Percentiles rank a stretch among this genome's conserved stretches.
Evolutionary conservation across 2,797 vertebrate species (phyloP).

Genomic region (Crenuchus spilurus): DNA sequence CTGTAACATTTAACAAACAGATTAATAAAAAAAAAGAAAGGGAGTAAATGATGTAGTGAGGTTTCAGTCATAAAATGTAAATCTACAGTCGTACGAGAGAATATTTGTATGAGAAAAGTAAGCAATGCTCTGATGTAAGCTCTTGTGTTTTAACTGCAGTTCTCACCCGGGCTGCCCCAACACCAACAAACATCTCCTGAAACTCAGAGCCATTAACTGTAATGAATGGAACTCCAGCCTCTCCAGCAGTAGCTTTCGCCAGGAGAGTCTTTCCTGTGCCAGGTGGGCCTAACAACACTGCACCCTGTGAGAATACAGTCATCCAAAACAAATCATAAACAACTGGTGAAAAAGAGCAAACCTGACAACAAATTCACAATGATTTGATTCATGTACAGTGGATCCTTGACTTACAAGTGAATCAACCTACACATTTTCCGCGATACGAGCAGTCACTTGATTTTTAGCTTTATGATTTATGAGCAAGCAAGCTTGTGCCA

Average conservation of each 20-base stretch:
- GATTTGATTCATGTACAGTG: neutral
- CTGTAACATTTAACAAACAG: constrained; percentile 58
- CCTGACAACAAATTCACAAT: neutral
- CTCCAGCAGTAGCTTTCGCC: constrained; percentile 48
- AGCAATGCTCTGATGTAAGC: neutral
- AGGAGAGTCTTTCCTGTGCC: constrained; percentile 52
- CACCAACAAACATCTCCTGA: constrained; percentile 87
- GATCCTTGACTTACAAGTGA: no score
- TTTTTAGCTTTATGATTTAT: no score
- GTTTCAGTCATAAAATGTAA: no score
- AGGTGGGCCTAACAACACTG: constrained; percentile 35
- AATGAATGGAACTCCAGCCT: constrained; percentile 84
- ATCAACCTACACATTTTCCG: no score
- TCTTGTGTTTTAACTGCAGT: neutral
- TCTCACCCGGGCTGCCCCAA: constrained; percentile 78
- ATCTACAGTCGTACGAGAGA: no score
- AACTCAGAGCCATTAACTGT: constrained; percentile 85
- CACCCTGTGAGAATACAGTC: neutral
- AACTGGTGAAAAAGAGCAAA: neutral
- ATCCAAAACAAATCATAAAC: neutral
- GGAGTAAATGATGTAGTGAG: neutral
- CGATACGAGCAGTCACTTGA: no score
- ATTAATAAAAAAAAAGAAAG: neutral
- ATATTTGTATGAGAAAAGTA: neutral
- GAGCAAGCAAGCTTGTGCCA: no score